Conservation (phyloP, 2,113 vertebrate species). For the Tringa solitaria region DNA sequence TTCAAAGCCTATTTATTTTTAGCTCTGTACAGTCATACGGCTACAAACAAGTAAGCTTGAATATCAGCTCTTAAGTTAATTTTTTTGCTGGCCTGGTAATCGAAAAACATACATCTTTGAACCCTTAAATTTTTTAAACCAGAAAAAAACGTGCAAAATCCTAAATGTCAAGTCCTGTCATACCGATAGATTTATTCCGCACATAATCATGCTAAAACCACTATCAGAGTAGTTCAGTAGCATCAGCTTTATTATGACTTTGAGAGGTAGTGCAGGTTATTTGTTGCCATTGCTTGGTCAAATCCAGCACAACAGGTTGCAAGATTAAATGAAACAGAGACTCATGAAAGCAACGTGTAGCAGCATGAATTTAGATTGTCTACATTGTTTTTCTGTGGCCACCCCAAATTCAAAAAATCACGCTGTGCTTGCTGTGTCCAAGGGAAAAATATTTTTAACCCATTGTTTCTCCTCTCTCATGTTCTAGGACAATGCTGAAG, state of each 20-base stretch:
- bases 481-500: conserved; percentile 80
- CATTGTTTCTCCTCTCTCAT: not conserved
- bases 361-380: fast-evolving
- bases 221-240: not conserved
- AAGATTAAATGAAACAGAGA: not conserved
- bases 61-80: not conserved
- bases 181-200: not conserved
- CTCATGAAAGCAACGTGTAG: not conserved
- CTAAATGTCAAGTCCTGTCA: not conserved
- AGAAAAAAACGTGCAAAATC: not conserved
- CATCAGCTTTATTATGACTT: not conserved
- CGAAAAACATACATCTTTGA: not conserved
- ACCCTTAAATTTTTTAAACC: not conserved
- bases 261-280: not conserved
- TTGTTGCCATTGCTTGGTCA: not conserved
- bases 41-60: not conserved
- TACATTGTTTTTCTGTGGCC: not conserved
- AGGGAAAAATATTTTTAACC: not conserved
- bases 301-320: not conserved
- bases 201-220: not conserved
- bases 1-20: conserved; percentile 27
- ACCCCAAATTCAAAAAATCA: not conserved
- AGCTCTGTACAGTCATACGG: not conserved
- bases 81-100: not conserved
- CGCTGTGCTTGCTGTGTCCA: not conserved